Percentiles rank a stretch among this genome's conserved stretches.
Conservation (phyloP, 2,797 vertebrate genomes). For the Mus minutoides region DNA sequence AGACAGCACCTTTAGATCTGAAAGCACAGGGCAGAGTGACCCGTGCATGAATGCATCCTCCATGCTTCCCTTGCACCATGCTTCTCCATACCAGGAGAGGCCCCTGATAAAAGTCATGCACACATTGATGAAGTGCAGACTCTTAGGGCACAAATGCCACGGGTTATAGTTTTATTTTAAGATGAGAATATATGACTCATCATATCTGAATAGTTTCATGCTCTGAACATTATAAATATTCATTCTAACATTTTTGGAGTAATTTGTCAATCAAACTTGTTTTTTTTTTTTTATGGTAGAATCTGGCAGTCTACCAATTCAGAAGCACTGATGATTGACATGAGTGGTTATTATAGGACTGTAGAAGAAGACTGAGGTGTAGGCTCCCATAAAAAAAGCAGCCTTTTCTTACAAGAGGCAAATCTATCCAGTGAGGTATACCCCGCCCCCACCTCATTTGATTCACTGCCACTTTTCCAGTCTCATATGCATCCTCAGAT, state of each 20-base stretch:
- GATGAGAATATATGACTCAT: constrained; percentile 20
- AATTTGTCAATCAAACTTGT: constrained; percentile 57
- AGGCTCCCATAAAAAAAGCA: background rate
- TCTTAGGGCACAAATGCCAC: background rate
- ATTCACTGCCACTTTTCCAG: background rate
- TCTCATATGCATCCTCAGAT: background rate
- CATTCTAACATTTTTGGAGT: constrained; percentile 50
- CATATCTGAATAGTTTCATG: constrained; percentile 38
- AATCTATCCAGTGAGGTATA: background rate
- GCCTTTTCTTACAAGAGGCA: background rate
- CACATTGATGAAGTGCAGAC: background rate
- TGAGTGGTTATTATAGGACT: background rate
- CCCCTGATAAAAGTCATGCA: background rate
- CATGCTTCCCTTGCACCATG: background rate
- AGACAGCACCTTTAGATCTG: background rate
- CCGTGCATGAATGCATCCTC: too few species aligned
- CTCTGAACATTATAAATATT: constrained; percentile 63
- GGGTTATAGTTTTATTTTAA: constrained; percentile 53
- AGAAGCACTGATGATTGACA: constrained; percentile 52
- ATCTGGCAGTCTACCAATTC: constrained; percentile 3
- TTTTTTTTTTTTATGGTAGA: constrained; percentile 69
- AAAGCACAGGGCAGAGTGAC: background rate
- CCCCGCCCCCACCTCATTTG: background rate
- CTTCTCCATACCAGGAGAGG: background rate
- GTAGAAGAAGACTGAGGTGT: background rate